phyloP scores from a whole-genome alignment of 2,113 vertebrate genomes.

The Mustelus asterias region DNA sequence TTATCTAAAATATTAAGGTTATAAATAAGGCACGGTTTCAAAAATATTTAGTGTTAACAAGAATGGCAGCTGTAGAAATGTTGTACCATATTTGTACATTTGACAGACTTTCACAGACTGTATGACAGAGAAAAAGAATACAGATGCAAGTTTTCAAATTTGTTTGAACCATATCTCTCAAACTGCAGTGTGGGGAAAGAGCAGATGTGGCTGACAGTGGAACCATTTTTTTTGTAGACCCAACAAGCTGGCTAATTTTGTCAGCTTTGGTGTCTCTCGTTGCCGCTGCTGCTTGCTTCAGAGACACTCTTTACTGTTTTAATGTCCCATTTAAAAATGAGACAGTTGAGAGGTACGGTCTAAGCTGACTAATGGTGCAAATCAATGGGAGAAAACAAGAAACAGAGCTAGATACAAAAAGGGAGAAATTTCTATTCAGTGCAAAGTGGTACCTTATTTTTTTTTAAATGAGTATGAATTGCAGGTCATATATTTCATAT shows the following conservation, averaged over 20 bases:
- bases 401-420: background rate
- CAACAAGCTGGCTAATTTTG: background rate
- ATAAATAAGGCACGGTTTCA: constrained; percentile 35
- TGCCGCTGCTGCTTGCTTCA: background rate
- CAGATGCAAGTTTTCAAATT: background rate
- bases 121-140: background rate
- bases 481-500: background rate
- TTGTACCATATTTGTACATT: constrained; percentile 14
- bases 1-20: constrained; percentile 1
- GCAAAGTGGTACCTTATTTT: background rate
- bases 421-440: background rate
- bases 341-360: constrained; percentile 1
- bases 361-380: background rate
- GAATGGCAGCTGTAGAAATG: constrained; percentile 25
- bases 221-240: background rate
- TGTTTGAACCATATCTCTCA: constrained; percentile 19
- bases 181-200: background rate
- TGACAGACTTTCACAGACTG: background rate
- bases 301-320: background rate
- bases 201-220: background rate
- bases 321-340: background rate
- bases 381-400: background rate
- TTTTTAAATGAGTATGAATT: background rate
- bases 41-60: constrained; percentile 22
- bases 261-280: background rate